Evolutionary conservation across 2,797 vertebrate genomes (phyloP).

Genomic region (Phrynocephalus guinanensis): DNA sequence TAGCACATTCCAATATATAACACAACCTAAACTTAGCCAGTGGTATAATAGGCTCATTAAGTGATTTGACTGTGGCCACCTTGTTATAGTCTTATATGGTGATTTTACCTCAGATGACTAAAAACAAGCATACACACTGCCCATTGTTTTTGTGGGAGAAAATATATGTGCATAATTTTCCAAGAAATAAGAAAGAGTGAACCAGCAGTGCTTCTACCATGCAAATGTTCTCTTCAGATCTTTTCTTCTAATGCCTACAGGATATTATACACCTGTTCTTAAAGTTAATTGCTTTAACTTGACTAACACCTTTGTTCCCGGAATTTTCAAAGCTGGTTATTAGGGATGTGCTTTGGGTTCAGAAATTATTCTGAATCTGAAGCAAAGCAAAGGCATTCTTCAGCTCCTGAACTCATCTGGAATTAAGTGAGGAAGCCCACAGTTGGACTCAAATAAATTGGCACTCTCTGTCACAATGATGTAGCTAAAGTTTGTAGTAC

Average conservation of each 20-base stretch:
- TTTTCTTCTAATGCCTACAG: neutral
- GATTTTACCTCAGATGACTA: neutral
- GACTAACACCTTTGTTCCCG: neutral
- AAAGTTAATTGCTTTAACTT: neutral
- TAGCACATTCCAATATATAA: neutral
- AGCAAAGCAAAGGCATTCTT: too few species aligned
- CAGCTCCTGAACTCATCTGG: too few species aligned
- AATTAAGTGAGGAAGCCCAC: too few species aligned
- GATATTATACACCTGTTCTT: neutral
- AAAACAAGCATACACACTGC: accelerated
- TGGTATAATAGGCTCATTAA: neutral
- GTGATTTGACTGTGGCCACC: neutral
- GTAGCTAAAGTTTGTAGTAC: too few species aligned
- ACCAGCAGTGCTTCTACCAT: neutral
- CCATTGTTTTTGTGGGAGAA: neutral
- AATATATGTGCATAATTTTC: neutral
- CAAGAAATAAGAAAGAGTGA: conserved; percentile 12
- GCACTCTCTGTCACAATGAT: too few species aligned
- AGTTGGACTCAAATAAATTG: too few species aligned
- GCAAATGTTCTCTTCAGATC: neutral
- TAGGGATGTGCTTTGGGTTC: too few species aligned
- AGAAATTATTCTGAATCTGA: too few species aligned
- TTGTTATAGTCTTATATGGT: neutral
- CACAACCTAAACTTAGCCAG: neutral
- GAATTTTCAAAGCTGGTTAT: neutral